Conservation (phyloP, 2,113 vertebrate species). For the Helogale parvula region DNA sequence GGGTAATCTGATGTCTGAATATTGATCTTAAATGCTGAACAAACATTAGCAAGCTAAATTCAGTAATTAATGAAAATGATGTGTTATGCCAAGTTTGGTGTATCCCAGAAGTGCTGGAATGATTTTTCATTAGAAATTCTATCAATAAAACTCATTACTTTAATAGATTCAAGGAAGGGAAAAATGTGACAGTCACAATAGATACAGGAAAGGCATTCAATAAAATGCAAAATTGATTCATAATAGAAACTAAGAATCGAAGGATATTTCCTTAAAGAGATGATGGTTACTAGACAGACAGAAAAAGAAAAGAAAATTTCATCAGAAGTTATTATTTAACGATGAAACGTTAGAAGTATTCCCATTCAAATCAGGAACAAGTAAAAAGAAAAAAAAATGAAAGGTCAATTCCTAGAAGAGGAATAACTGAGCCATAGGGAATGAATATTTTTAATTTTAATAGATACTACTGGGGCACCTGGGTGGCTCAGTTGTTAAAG, state of each 20-base stretch:
- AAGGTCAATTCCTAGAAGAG: neutral
- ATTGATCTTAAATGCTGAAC: neutral
- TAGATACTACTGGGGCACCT: neutral
- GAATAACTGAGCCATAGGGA: neutral
- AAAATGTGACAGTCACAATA: neutral
- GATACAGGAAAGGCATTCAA: neutral
- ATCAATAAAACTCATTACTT: neutral
- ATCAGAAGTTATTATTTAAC: neutral
- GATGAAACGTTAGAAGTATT: neutral
- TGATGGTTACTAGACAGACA: neutral
- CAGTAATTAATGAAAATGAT: neutral
- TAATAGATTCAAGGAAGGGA: neutral
- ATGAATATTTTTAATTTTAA: constrained; percentile 15
- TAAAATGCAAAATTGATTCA: neutral
- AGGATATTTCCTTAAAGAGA: neutral
- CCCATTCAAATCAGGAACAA: neutral
- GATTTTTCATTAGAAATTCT: neutral
- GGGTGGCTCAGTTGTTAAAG: too few relatives aligned
- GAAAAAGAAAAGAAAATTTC: neutral
- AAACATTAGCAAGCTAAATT: neutral
- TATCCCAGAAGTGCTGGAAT: neutral
- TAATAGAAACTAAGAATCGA: neutral
- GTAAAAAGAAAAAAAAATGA: neutral
- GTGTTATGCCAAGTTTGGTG: neutral
- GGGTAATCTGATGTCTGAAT: neutral